Evolutionary conservation across 2,113 vertebrate genomes (phyloP), one percentile per base, ranked within the genome.

Genomic region (Proteles cristata): DNA sequence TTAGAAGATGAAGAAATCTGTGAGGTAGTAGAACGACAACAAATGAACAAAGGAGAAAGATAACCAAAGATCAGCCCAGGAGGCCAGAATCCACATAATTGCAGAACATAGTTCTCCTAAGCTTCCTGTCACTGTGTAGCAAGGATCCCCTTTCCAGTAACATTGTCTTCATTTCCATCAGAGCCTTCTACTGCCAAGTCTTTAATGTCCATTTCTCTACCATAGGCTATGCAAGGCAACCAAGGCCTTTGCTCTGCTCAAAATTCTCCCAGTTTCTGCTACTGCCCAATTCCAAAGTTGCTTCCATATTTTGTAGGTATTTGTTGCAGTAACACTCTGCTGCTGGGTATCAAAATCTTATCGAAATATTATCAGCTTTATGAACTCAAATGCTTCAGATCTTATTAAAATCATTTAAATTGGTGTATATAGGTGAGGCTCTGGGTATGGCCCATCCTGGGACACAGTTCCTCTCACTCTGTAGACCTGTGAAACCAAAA

Each of bases 261-360:
- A 1, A 79, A 77, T 84, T 96, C 63, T 92, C 92, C 79, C 33
- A 74, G 58, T 94, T 16, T 88, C 48, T 88, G 39, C 66, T 71
- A 35, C 17, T 86, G 3, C 31, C 16, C 17, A 63, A 26, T 82
- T 93, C 17, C 86, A 81, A 17, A 89, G 26, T 84, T 23, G 55
- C n/a, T 81, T 92, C 17, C 39, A 58, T 71, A 26, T 93, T 85
- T 95, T 69, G 85, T 81, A 82, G 68, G 5, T 83, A 31, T 39
- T 63, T 69, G 26, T 91, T 87, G 39, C 23, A 68, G 33, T 31
- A 71, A n/a, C 15, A 58, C 33, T 35, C 25, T 35, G 79, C 4
- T 81, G 61, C 63, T 12, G 50, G 71, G 11, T 88, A 89, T 50
- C 71, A 73, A 58, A 92, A 66, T 90, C 58, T 90, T 19, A 95